These are phyloP conservation scores for Syngnathoides biaculeatus DNA, from an alignment of 2,113 vertebrate genomes.

Conservation along the genomic window DNA sequence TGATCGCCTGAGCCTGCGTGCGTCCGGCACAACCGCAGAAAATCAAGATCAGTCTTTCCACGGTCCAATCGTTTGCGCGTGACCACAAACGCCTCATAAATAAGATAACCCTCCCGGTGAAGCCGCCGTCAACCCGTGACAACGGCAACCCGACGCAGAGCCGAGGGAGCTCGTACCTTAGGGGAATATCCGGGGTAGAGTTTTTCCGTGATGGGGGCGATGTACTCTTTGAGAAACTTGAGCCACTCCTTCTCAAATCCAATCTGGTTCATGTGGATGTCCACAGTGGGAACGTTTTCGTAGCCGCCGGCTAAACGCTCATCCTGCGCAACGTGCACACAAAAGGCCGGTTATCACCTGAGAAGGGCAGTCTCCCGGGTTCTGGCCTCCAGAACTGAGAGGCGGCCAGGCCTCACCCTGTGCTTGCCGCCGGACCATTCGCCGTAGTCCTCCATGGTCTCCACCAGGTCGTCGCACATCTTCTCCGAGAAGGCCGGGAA, in stretches of 20 bases:
- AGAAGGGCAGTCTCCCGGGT: background rate
- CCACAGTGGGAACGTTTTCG: slow-evolving; percentile 85
- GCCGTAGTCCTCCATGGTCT: slow-evolving; percentile 78
- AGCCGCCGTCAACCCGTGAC: background rate
- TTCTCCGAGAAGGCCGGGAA: slow-evolving; percentile 61
- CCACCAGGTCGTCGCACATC: slow-evolving; percentile 68
- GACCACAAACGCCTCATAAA: background rate
- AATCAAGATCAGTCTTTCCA: background rate
- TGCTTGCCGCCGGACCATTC: slow-evolving; percentile 80
- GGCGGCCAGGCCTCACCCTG: slow-evolving; percentile 28
- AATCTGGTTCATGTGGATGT: slow-evolving; percentile 89
- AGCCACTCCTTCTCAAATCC: slow-evolving; percentile 86
- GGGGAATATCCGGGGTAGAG: slow-evolving; percentile 85
- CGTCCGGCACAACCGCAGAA: background rate
- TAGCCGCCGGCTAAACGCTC: slow-evolving; percentile 82
- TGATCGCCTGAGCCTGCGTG: slow-evolving; percentile 80
- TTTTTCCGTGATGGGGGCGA: slow-evolving; percentile 79
- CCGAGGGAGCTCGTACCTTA: slow-evolving; percentile 61
- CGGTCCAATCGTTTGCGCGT: background rate
- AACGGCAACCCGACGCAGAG: slow-evolving; percentile 14
- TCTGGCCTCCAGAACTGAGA: background rate
- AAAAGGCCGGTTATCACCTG: background rate
- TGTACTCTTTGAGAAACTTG: slow-evolving; percentile 80
- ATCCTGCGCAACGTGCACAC: slow-evolving; percentile 68
- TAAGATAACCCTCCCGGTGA: background rate